phyloP scores from a whole-genome alignment of 2,888 invertebrate genomes.

The Tetragonisca angustula region DNA sequence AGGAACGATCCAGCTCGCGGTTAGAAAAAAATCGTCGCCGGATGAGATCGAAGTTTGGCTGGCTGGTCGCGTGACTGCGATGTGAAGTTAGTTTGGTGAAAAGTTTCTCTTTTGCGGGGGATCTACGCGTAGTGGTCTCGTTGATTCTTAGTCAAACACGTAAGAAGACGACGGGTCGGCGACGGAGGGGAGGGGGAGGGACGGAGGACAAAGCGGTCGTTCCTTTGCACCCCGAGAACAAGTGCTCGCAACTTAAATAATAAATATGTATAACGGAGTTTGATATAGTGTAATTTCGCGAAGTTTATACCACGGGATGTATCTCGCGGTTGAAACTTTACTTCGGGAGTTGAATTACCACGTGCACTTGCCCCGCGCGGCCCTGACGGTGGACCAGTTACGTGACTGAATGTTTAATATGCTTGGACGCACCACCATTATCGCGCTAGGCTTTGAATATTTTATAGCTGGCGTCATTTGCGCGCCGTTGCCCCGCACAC shows the following conservation, averaged over 20 bases:
- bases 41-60: background rate
- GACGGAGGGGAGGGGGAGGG: too few relatives aligned
- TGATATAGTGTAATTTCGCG: constrained; percentile 64
- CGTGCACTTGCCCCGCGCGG: constrained; percentile 53
- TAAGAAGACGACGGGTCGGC: constrained; percentile 5
- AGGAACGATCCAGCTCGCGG: background rate
- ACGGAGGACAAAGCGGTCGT: constrained; percentile 34
- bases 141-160: constrained; percentile 37
- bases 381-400: constrained; percentile 60
- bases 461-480: constrained; percentile 63
- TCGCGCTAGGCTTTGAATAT: constrained; percentile 74
- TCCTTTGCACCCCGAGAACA: constrained; percentile 37
- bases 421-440: constrained; percentile 73
- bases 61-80: background rate
- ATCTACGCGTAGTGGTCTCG: constrained; percentile 19
- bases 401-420: constrained; percentile 73
- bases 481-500: background rate
- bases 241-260: constrained; percentile 62
- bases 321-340: constrained; percentile 63
- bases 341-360: constrained; percentile 70
- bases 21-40: background rate
- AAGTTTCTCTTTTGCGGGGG: constrained; percentile 6
- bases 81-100: background rate
- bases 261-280: constrained; percentile 57
- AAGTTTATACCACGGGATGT: constrained; percentile 63